Base-by-base conservation (phyloP, 2,797 vertebrate genomes). In the Artibeus jamaicensis region DNA sequence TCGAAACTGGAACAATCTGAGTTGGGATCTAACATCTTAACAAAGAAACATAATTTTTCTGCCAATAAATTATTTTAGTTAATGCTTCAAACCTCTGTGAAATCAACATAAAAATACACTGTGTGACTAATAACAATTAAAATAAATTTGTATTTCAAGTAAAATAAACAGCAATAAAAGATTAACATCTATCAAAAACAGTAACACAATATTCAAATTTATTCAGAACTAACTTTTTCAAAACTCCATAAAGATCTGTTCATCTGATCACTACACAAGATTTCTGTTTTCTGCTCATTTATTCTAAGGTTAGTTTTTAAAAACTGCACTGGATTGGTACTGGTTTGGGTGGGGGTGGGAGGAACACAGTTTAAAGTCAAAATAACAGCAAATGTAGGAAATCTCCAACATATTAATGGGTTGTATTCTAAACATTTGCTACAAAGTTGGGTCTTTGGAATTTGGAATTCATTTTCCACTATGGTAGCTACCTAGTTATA, bases 71-170 rank as follows among this genome's bases (percentile, higher is more conserved):
- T 92, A 89, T 55, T 53, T 85, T 89, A 77, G 26, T 76, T 91
- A 89, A 93, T 87, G 24, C 12, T 29, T 79, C 71, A 96, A 73
- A 87, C 86, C 24, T 87, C 86, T 62, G 18, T 74, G 53, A 84
- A 86, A 73, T 74, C 32, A 93, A 68, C 78, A 88, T 67, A 79
- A 90, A 90, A 95, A 89, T 44, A 91, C 2, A 93, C 2, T 39
- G 21, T 89, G 18, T 96, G 74, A 84, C 76, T 89, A 93, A 81
- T 48, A 81, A 76, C 22, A 91, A 91, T 73, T 19, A 53, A 94
- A 91, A 91, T 73, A 19, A 53, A 94, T 95, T 93, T 94, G 5
- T 59, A 94, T 86, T 96, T 94, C 48, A 96, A 95, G 74, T 65
- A 76, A 91, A 92, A 79, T 65, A 76, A 91, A 92, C n/a, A 84